Evolutionary conservation across 1,140 invertebrate genomes (phyloP).

Genomic region (Tetramorium parvispinum): DNA sequence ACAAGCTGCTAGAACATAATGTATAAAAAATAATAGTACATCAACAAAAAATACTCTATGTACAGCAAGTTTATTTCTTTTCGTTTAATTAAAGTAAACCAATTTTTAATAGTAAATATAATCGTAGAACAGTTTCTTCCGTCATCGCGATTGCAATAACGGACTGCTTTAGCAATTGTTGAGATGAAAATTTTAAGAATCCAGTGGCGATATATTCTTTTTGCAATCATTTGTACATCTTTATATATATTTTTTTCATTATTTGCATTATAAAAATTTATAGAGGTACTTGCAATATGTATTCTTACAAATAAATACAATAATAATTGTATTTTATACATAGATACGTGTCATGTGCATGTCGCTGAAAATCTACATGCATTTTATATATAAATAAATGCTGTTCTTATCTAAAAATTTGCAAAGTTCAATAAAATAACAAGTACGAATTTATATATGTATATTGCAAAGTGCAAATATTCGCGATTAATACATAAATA

Average conservation of each 20-base stretch:
- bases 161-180: constrained; percentile 61
- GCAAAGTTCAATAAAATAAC: background rate
- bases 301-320: background rate
- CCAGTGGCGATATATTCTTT: constrained; percentile 64
- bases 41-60: constrained; percentile 83
- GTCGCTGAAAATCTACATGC: constrained; percentile 68
- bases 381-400: constrained; percentile 67
- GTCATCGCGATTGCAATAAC: constrained; percentile 58
- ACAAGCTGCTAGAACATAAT: constrained; percentile 65
- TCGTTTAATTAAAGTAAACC: constrained; percentile 79
- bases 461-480: background rate
- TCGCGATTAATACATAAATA: constrained; percentile 17
- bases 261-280: constrained; percentile 18
- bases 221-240: constrained; percentile 48
- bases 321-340: background rate
- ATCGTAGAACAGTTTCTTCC: constrained; percentile 75
- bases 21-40: constrained; percentile 80
- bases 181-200: constrained; percentile 80
- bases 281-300: background rate
- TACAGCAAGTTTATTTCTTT: constrained; percentile 83
- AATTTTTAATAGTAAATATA: constrained; percentile 77
- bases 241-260: constrained; percentile 9
- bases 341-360: background rate
- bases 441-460: background rate
- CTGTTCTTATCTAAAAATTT: background rate